Evolutionary conservation across 2,113 vertebrate genomes (phyloP), one percentile per base, ranked within the genome.

Genomic region (Chaetops frenatus): DNA sequence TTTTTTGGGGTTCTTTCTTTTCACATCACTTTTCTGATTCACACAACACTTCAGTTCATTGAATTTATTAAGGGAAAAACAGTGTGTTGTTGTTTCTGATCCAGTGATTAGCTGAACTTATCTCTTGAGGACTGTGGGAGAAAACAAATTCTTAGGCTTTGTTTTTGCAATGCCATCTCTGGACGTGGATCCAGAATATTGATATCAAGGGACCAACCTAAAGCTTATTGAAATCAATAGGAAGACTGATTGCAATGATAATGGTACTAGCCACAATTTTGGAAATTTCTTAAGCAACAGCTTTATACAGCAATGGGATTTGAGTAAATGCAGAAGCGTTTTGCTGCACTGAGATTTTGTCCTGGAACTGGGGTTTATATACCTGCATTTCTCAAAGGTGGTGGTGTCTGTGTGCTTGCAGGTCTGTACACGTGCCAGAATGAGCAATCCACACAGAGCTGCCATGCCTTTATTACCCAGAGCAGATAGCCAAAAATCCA

Each of bases 161-260:
- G 5, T 54, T 91, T 90, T 47, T 70, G 40, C 74, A 66, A 24
- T 40, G 88, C 47, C 45, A 44, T 44, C 77, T 86, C 77, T 81
- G 58, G 82, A 93, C 10, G 5, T 60, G 45, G 71, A 90, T 69
- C 50, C 74, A 73, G 53, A 79, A 85, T 86, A 94, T 8, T 65
- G 62, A 80, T 65, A 78, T 29, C 67, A 36, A 73, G 72, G 38
- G 80, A 93, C 35, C 7, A 23, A 66, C 76, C 76, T 58, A 51
- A 94, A 93, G 42, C 54, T 93, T 90, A 86, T 58, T 92, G 86
- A 86, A 96, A 94, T 96, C 86, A 90, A 92, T 92, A 90, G 33
- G 60, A 94, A 86, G 88, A 90, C 83, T 74, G 88, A 86, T 54
- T 36, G 2, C 2, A 7, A 60, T 64, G 83, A 92, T 95, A 96